These are phyloP conservation scores for Ahaetulla prasina DNA, from an alignment of 2,113 vertebrate species.

Conservation along the genomic window DNA sequence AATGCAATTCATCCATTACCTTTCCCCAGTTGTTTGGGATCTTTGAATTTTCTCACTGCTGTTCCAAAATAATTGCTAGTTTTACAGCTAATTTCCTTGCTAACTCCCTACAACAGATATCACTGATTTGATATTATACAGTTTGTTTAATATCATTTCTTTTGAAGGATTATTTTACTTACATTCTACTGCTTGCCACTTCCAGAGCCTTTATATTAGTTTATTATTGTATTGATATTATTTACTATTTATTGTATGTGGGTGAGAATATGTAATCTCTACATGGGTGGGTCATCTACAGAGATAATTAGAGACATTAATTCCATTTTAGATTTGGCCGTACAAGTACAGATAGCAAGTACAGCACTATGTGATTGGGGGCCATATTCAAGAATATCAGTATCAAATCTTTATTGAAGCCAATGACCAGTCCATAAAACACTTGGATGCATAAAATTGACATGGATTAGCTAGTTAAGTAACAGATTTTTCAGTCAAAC, in stretches of 20 bases:
- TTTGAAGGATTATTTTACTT: neutral
- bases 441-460: neutral
- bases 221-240: neutral
- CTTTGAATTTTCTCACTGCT: constrained; percentile 20
- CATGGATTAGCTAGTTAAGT: neutral
- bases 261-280: neutral
- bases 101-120: neutral
- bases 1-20: constrained; percentile 35
- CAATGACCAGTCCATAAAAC: neutral
- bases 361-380: neutral
- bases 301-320: neutral
- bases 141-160: neutral
- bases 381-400: neutral
- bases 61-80: constrained; percentile 31
- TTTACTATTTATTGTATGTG: neutral
- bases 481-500: neutral
- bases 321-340: neutral
- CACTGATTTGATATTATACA: neutral
- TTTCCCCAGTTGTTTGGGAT: constrained; percentile 30
- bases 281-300: neutral
- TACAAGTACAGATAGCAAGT: neutral
- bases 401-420: neutral
- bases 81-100: constrained; percentile 22
- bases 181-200: neutral
- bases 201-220: neutral